Evolutionary conservation across 2,888 invertebrate species (phyloP), one percentile per base, ranked within the genome.

Genomic region (Hirtodrosophila alboralis): DNA sequence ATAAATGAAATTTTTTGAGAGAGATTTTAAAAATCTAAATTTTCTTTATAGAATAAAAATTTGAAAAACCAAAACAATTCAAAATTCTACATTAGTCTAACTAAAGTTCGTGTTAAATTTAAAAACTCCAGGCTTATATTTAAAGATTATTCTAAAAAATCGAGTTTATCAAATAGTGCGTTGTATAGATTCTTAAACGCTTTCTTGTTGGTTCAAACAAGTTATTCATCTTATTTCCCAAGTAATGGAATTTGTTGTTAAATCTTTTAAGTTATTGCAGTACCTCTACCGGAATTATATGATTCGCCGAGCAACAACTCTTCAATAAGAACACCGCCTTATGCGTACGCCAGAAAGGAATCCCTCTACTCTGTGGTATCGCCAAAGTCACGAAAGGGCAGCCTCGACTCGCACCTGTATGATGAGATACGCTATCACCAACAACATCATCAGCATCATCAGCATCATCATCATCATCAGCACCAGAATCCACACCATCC

Each of bases 401-500:
- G 90, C 34, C 67, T 89, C 41, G 90, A 90, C 14, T 89, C 90
- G 14, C 91, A 90, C 73, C 68, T 91, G 10, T 91, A 88, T 44
- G 89, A 87, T 61, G 90, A 90, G 71, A 90, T 90, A 53, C 89
- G 89, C 28, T 91, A 90, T 45, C 86, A 84, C 21, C 87, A 88
- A 14, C 80, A 80, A 14, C 79, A 79, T 21, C 78, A 80, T 1
- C 77, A 72, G 1, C 74, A 75, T 0, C 66, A 56, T 0, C 71
- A 64, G 4, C 77, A 75, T n/a, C n/a, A n/a, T n/a, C n/a, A n/a
- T n/a, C n/a, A n/a, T 3, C 63, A 53, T 0, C 72, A 60, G 0
- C 63, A 61, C 4, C 59, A 60, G 0, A 57, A 67, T 1, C 75
- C 18, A 4, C 53, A 30, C 8, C 45, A 48, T 51, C 48, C 65